Conservation (phyloP, 2,888 invertebrate species). For the Apodemia mormo region DNA sequence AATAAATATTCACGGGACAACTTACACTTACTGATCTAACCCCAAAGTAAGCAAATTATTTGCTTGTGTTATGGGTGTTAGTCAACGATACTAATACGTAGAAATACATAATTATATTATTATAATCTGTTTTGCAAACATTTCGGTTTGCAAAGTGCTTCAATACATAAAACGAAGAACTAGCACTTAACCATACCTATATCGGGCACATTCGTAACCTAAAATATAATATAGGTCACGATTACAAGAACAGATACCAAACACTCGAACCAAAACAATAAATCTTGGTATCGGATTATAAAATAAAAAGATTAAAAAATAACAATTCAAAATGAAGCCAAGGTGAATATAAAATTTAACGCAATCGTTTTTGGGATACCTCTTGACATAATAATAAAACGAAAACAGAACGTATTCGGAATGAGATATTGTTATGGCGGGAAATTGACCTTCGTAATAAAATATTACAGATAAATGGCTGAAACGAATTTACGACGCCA, state of each 20-base stretch:
- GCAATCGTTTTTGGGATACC: constrained; percentile 18
- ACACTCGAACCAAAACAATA: constrained; percentile 14
- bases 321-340: constrained; percentile 35
- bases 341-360: constrained; percentile 30
- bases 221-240: constrained; percentile 13
- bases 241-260: constrained; percentile 17
- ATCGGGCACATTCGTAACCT: background rate
- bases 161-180: background rate
- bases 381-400: constrained; percentile 20
- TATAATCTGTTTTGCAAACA: too few relatives aligned
- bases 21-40: too few relatives aligned
- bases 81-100: too few relatives aligned
- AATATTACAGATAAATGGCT: background rate
- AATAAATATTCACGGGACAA: too few relatives aligned
- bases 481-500: constrained; percentile 10
- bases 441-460: constrained; percentile 8
- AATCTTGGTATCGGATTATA: constrained; percentile 19
- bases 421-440: constrained; percentile 16
- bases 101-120: too few relatives aligned
- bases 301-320: constrained; percentile 32
- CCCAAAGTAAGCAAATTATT: too few relatives aligned
- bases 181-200: background rate
- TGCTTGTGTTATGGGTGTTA: too few relatives aligned
- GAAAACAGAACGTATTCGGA: constrained; percentile 13
- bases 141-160: too few relatives aligned